Evolutionary conservation across 53 echinoderm and acorn worm species (phyloP).

Genomic region (Henricia sp.): DNA sequence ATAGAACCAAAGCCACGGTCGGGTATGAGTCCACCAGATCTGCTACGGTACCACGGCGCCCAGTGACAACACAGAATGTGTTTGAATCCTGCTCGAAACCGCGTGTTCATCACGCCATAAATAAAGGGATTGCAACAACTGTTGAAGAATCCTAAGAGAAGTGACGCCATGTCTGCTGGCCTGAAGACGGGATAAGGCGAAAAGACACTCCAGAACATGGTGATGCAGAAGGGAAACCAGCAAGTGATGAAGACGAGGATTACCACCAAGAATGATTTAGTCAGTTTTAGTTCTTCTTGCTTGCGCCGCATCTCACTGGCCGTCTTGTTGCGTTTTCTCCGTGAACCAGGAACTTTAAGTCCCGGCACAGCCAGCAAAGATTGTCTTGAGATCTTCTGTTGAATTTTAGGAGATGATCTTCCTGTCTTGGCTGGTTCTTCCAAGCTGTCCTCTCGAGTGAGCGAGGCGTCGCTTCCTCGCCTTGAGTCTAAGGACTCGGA

Average conservation of each 20-base stretch:
- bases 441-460: background rate
- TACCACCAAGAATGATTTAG: conserved; percentile 94
- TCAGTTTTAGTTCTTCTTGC: conserved; percentile 89
- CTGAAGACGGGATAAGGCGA: conserved; percentile 72
- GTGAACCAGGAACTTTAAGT: conserved; percentile 3
- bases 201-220: conserved; percentile 97
- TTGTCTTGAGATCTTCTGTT: conserved; percentile 4
- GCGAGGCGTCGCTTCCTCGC: background rate
- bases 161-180: conserved; percentile 77
- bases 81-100: conserved; percentile 87
- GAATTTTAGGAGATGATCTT: conserved; percentile 1
- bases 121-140: conserved; percentile 99
- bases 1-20: conserved; percentile 32
- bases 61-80: conserved; percentile 62
- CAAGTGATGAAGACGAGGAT: conserved; percentile 87
- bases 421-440: background rate
- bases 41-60: conserved; percentile 52
- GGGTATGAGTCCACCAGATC: background rate
- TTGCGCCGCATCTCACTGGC: conserved; percentile 74
- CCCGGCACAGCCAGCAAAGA: conserved; percentile 42
- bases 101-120: conserved; percentile 94
- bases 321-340: conserved; percentile 55
- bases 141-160: conserved; percentile 89
- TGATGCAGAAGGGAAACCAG: conserved; percentile 96
- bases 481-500: conserved; percentile 25